Evolutionary conservation across 2,113 vertebrate species (phyloP).

Genomic region (Myiopsitta monachus): DNA sequence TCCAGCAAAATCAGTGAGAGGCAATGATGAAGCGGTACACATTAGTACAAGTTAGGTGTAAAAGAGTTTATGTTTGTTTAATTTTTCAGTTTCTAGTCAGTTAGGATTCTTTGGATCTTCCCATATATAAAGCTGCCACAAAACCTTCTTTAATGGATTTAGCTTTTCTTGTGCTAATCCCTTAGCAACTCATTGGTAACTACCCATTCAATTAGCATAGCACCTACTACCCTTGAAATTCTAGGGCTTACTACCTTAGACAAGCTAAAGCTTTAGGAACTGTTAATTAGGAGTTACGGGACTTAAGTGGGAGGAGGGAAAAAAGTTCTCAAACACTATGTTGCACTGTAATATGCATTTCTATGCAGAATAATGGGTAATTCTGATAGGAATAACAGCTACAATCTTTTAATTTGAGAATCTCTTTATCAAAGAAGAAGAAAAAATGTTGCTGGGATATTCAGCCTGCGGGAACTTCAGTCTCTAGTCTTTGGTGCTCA

Average conservation of each 20-base stretch:
- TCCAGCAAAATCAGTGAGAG: neutral
- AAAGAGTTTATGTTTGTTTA: neutral
- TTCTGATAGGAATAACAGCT: neutral
- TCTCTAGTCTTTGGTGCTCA: neutral
- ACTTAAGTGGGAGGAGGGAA: neutral
- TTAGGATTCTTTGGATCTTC: neutral
- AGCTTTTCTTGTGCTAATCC: slow-evolving; percentile 16
- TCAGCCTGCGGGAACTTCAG: neutral
- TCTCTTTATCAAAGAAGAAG: neutral
- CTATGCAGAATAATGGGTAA: neutral
- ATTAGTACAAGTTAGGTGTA: neutral
- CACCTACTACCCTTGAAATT: slow-evolving; percentile 30
- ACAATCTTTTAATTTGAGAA: neutral
- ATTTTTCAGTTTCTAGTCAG: neutral
- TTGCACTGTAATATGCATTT: neutral
- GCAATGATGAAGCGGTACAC: neutral
- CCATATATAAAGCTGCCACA: neutral
- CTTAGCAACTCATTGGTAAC: slow-evolving; percentile 18
- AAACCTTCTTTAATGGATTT: neutral
- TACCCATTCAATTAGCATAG: neutral
- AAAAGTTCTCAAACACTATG: neutral
- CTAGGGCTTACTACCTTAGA: neutral
- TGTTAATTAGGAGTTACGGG: slow-evolving; percentile 52
- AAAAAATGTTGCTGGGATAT: neutral
- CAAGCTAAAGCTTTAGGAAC: slow-evolving; percentile 2